These are phyloP conservation scores for Baryphthengus martii DNA, from an alignment of 2,113 vertebrate species.

Conservation along the genomic window DNA sequence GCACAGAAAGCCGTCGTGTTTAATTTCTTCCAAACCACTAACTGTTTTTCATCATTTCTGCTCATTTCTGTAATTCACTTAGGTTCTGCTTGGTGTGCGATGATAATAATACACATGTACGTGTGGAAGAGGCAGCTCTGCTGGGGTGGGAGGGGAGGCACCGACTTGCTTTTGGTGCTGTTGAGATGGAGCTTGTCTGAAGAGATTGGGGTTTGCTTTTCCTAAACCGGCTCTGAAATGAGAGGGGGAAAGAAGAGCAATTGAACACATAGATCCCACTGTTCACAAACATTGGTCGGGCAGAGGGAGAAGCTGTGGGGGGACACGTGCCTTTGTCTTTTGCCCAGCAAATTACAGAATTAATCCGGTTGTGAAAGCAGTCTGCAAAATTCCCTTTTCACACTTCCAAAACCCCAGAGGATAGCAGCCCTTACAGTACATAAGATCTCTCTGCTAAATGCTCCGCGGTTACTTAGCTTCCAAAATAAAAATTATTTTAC, in stretches of 20 bases:
- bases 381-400: neutral
- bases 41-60: neutral
- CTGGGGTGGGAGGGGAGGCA: neutral
- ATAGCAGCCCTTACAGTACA: neutral
- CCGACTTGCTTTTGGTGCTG: neutral
- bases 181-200: neutral
- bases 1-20: fast-evolving
- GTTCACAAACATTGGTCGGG: fast-evolving
- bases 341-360: neutral
- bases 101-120: fast-evolving
- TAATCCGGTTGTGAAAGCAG: neutral
- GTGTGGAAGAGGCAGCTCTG: neutral
- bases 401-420: neutral
- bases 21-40: neutral
- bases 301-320: neutral
- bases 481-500: neutral
- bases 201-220: neutral
- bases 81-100: neutral
- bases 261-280: fast-evolving
- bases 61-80: neutral
- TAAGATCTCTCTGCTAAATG: neutral
- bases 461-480: neutral
- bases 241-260: neutral
- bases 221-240: neutral
- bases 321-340: neutral